Percentiles rank a stretch among this genome's conserved stretches.
These are phyloP conservation scores for Telmatochromis sp. DNA, from an alignment of 2,113 vertebrate genomes.

Conservation along the genomic window DNA sequence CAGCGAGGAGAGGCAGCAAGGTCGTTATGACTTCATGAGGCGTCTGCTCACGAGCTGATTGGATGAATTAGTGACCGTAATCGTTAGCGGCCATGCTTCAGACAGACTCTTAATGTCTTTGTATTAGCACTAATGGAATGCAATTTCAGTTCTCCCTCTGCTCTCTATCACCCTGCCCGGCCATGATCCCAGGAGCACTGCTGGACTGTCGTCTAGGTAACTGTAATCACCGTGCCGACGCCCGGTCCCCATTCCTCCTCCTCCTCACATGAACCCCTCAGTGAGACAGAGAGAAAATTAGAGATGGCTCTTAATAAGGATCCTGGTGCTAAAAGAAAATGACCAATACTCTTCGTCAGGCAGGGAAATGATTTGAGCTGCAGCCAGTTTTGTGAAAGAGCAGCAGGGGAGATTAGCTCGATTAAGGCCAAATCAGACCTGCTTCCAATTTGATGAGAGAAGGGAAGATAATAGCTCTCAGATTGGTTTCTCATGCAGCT, in stretches of 20 bases:
- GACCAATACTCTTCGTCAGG: conserved; percentile 41
- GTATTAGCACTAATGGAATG: conserved; percentile 80
- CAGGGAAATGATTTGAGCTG: conserved; percentile 50
- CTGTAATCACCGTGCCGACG: conserved; percentile 63
- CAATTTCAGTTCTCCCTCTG: conserved; percentile 66
- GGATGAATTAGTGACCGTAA: conserved; percentile 65
- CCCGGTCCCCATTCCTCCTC: conserved; percentile 25
- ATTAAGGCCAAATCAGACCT: conserved; percentile 62
- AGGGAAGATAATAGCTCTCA: conserved; percentile 45
- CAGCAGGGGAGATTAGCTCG: conserved; percentile 60
- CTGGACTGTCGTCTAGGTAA: conserved; percentile 72
- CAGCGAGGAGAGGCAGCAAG: background rate
- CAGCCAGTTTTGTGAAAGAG: conserved; percentile 34
- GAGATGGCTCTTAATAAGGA: conserved; percentile 54
- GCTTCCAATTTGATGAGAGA: conserved; percentile 52
- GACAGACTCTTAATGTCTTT: conserved; percentile 66
- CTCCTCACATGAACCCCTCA: conserved; percentile 29
- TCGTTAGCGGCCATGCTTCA: conserved; percentile 41
- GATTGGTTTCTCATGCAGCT: conserved; percentile 43
- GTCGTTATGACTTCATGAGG: conserved; percentile 32
- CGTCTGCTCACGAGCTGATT: conserved; percentile 66
- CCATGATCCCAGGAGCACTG: conserved; percentile 25
- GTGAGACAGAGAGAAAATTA: conserved; percentile 53
- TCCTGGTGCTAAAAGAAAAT: conserved; percentile 55
- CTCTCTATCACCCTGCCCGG: conserved; percentile 57